Evolutionary conservation across 2,888 invertebrate genomes (phyloP).

Genomic region (Cotesia congregata): DNA sequence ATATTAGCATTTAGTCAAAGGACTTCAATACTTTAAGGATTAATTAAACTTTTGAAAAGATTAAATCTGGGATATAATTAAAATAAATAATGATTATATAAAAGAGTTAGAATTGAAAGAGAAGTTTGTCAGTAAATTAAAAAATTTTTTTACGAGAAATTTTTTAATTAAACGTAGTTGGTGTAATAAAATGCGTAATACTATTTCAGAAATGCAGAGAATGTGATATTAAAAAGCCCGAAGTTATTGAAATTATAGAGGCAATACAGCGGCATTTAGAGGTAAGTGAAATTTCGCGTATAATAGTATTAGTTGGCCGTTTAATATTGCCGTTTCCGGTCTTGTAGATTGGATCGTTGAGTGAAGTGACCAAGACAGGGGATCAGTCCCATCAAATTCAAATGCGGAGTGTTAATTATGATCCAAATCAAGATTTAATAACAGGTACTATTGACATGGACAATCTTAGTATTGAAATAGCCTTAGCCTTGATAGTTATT

Average conservation of each 20-base stretch:
- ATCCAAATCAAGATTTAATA: background rate
- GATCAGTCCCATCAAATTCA: background rate
- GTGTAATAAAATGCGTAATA: background rate
- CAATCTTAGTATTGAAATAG: background rate
- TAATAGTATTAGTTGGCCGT: background rate
- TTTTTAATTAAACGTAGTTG: background rate
- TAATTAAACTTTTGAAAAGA: background rate
- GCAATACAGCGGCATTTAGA: conserved; percentile 17
- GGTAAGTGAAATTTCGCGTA: conserved; percentile 14
- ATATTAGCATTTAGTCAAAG: background rate
- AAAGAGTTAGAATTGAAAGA: background rate
- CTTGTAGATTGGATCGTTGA: conserved; percentile 14
- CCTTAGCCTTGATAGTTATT: too few relatives aligned
- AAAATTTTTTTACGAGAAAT: background rate
- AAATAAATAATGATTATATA: background rate
- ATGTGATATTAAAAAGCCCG: conserved; percentile 6
- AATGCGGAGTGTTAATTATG: background rate
- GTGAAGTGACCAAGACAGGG: background rate
- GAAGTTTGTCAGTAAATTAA: conserved; percentile 1
- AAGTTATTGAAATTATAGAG: conserved; percentile 11
- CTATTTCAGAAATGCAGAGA: conserved; percentile 17
- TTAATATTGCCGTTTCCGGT: background rate
- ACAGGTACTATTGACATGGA: background rate
- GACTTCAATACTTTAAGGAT: background rate
- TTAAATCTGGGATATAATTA: background rate